These are phyloP conservation scores for Menidia menidia DNA, from an alignment of 2,797 vertebrate genomes.

Conservation along the genomic window DNA sequence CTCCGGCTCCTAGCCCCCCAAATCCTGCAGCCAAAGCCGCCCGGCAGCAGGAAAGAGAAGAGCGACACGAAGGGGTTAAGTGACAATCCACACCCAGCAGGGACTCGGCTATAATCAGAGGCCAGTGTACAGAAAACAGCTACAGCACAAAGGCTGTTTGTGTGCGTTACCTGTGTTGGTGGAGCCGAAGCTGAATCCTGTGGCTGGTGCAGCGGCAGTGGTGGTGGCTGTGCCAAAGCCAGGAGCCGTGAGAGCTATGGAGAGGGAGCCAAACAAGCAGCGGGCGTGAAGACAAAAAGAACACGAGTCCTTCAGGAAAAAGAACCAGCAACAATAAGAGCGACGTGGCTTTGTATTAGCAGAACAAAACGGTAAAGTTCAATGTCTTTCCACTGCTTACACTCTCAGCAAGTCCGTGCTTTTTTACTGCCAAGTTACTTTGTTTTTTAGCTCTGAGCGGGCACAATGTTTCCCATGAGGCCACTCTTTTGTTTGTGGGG, in stretches of 20 bases:
- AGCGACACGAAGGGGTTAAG: conserved; percentile 80
- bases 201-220: conserved; percentile 77
- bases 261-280: conserved; percentile 9
- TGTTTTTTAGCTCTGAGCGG: neutral
- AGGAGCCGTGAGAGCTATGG: conserved; percentile 79
- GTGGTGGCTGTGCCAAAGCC: conserved; percentile 81
- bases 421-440: too few relatives aligned
- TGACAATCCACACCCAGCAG: conserved; percentile 23
- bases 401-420: neutral
- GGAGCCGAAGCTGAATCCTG: conserved; percentile 85
- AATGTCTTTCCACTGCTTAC: neutral
- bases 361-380: neutral
- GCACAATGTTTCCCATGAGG: too few relatives aligned
- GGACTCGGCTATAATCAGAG: conserved; percentile 5
- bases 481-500: too few relatives aligned
- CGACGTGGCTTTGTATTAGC: neutral
- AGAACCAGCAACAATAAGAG: neutral
- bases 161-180: conserved; percentile 77
- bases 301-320: neutral
- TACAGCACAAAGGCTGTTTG: neutral
- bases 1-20: conserved; percentile 95
- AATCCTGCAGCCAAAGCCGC: conserved; percentile 92
- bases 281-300: neutral
- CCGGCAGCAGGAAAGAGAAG: conserved; percentile 85
- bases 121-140: neutral